phyloP scores from a whole-genome alignment of 2,113 vertebrate genomes.

The Hemiprocne comata region DNA sequence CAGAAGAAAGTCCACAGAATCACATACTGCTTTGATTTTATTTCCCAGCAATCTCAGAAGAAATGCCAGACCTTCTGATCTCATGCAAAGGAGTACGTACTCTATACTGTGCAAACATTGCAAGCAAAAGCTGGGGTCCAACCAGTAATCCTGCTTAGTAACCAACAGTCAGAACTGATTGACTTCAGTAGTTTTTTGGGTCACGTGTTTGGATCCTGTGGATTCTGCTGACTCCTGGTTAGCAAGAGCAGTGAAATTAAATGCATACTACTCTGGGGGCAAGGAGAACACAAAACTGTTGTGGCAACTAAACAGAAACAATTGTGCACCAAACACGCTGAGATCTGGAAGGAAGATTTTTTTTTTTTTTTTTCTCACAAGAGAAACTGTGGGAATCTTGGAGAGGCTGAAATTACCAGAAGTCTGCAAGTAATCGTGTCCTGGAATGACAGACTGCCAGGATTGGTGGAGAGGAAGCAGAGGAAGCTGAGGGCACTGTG shows the following conservation, averaged over 20 bases:
- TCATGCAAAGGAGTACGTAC: fast-evolving
- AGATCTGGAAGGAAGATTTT: neutral
- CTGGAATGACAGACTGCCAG: neutral
- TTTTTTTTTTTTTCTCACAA: neutral
- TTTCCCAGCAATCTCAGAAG: neutral
- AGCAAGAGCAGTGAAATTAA: neutral
- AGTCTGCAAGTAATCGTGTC: neutral
- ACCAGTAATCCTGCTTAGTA: neutral
- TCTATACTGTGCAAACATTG: fast-evolving
- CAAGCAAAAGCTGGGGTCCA: neutral
- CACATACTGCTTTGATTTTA: neutral
- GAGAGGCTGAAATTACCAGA: neutral
- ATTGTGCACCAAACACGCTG: neutral
- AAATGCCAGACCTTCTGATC: neutral
- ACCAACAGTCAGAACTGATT: neutral
- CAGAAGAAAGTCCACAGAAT: neutral
- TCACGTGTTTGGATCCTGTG: neutral
- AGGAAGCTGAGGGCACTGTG: neutral
- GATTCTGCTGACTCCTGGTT: neutral
- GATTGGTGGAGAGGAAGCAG: neutral
- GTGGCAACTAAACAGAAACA: neutral
- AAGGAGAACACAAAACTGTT: neutral
- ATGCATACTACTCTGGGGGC: neutral
- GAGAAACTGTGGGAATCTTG: neutral
- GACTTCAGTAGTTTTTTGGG: neutral